Conservation (phyloP, 1,140 invertebrate species). For the Platorchestia sp. region DNA sequence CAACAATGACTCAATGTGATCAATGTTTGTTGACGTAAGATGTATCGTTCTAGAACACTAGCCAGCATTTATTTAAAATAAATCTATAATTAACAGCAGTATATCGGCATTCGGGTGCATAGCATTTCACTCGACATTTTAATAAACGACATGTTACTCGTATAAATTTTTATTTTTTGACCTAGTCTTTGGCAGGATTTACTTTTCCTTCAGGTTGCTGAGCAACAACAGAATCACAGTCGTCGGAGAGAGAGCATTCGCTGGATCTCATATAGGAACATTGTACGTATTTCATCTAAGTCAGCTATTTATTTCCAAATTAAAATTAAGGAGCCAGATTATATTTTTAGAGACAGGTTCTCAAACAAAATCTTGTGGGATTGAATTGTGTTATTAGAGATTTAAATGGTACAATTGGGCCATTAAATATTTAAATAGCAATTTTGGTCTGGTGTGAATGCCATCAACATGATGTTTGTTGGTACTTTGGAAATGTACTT, state of each 20-base stretch:
- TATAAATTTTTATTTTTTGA: not conserved
- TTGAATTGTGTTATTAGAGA: too few species aligned
- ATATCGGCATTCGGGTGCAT: not conserved
- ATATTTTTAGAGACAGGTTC: not conserved
- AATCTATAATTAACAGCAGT: not conserved
- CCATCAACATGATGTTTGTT: too few species aligned
- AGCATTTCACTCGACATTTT: not conserved
- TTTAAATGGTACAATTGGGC: too few species aligned
- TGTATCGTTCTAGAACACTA: not conserved
- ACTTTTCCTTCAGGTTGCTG: constrained; percentile 58
- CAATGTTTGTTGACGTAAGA: not conserved
- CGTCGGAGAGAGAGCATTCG: constrained; percentile 71
- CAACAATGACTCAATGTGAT: not conserved
- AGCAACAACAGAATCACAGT: constrained; percentile 70
- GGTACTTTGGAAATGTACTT: too few species aligned
- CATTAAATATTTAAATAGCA: too few species aligned
- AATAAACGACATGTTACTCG: not conserved
- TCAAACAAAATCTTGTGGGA: not conserved
- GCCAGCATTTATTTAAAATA: not conserved
- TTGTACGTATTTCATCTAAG: constrained; percentile 69
- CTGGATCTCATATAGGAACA: constrained; percentile 70
- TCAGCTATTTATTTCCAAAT: not conserved
- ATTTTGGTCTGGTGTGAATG: too few species aligned
- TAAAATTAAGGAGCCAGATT: too few species aligned
- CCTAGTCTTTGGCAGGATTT: not conserved